Conservation (phyloP, 2,113 vertebrate species). For the Takifugu bimaculatus region DNA sequence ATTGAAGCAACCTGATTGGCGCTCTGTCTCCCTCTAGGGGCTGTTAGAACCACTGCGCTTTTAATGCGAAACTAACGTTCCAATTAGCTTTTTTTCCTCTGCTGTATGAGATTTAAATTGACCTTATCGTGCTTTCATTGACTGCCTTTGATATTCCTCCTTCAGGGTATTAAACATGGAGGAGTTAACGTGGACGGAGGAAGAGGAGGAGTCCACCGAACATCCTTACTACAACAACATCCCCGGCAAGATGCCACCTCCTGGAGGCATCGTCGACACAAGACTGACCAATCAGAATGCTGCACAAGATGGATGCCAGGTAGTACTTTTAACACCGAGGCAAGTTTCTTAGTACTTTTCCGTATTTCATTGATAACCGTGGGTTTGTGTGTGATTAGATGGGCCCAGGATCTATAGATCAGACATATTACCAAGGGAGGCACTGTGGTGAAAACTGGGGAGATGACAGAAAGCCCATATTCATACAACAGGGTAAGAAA, state of each 20-base stretch:
- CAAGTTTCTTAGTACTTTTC: too few relatives aligned
- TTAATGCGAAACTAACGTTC: too few relatives aligned
- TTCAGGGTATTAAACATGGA: constrained; percentile 90
- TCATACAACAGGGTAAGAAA: constrained; percentile 80
- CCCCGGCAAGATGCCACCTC: constrained; percentile 87
- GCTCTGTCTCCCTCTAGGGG: not conserved
- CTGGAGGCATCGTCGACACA: constrained; percentile 84
- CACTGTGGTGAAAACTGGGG: constrained; percentile 77
- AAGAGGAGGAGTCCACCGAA: constrained; percentile 81
- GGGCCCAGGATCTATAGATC: constrained; percentile 77
- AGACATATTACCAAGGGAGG: constrained; percentile 90
- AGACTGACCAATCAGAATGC: constrained; percentile 77
- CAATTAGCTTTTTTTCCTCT: not conserved
- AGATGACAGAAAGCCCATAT: constrained; percentile 77
- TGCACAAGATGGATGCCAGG: constrained; percentile 77
- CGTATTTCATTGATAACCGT: not conserved
- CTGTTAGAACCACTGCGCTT: not conserved
- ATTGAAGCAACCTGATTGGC: not conserved
- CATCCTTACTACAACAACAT: constrained; percentile 94
- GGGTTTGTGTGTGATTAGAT: constrained; percentile 62
- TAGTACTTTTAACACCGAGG: constrained; percentile 37
- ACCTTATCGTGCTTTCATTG: not conserved
- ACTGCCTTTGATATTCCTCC: not conserved
- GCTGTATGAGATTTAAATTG: not conserved
- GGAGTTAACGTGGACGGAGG: constrained; percentile 86